Base-by-base conservation (phyloP, 2,888 invertebrate genomes). In the Lithophane semibrunnea region DNA sequence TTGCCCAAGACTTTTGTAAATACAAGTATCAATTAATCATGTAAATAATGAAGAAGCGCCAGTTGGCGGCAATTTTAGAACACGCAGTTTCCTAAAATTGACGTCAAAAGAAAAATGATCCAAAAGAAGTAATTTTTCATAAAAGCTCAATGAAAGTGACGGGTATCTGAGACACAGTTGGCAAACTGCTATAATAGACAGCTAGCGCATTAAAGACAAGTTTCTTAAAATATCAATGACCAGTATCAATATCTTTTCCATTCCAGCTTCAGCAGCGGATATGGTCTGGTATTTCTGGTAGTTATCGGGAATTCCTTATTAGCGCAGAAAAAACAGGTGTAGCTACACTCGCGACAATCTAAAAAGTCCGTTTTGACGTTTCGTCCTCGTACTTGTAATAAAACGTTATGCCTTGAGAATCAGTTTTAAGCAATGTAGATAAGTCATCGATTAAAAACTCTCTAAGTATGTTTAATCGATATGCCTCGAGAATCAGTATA, bases 181-280 rank as follows among this genome's bases (percentile, higher is more conserved):
- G 12, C 67, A 56, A 73, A 75, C 37, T 5, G 42, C 29, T 76
- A 10, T 47, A 72, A 69, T n/a, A 60, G 74, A 72, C 80, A 73
- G 77, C 69, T 63, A 74, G 21, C 66, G 71, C 80, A 80, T 76
- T 76, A 68, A 12, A 61, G 56, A 80, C 8, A 18, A 63, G 47
- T 68, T 63, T 47, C 75, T 75, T 74, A 69, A 56, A 42, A 69
- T 56, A 75, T 65, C 52, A 56, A 65, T 65, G 67, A 68, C 61
- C 61, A 83, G 70, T 60, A 63, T 76, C 44, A 44, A 73, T n/a
- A n/a, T 66, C 24, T 65, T 16, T 24, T n/a, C 37, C 10, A 21
- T 69, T 54, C 37, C 54, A 72, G 63, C 56, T 77, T 58, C 63
- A 77, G 60, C 65, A 54, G 76, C 72, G 63, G 69, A 69, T 18